Conservation (phyloP, 1,140 invertebrate species). For the Trigoniulus corallinus region DNA sequence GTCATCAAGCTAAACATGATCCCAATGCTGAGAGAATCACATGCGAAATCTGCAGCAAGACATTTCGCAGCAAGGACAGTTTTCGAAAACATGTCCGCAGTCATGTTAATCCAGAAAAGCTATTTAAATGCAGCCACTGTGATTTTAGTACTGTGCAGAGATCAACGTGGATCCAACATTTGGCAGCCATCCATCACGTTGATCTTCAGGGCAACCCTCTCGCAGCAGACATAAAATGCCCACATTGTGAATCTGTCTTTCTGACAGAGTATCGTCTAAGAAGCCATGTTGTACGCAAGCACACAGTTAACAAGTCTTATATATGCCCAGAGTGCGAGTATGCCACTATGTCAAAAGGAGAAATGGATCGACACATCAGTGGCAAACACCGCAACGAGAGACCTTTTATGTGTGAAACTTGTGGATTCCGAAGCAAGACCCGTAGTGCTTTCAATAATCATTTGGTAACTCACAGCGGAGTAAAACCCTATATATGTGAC, state of each 20-base stretch:
- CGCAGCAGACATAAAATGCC: not conserved
- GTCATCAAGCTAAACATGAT: not conserved
- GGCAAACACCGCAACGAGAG: not conserved
- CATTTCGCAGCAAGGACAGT: not conserved
- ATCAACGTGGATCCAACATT: not conserved
- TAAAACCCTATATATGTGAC: not conserved
- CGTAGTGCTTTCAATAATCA: not conserved
- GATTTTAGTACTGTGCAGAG: not conserved
- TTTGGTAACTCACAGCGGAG: not conserved
- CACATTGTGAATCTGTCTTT: not conserved
- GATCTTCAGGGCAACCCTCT: not conserved
- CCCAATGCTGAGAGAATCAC: not conserved
- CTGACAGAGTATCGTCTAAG: not conserved
- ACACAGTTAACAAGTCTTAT: not conserved
- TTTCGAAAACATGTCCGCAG: not conserved
- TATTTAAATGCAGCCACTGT: not conserved
- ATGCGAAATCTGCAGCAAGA: not conserved
- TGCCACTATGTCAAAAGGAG: not conserved
- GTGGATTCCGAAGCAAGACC: not conserved
- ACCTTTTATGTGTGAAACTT: not conserved
- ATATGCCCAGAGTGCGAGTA: not conserved
- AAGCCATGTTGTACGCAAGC: not conserved
- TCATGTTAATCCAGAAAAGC: not conserved
- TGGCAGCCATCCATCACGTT: not conserved
- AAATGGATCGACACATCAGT: not conserved